Percentiles rank a stretch among this genome's conserved stretches.
Conservation (phyloP, 1,140 invertebrate genomes). For the Drosophila guanche region DNA sequence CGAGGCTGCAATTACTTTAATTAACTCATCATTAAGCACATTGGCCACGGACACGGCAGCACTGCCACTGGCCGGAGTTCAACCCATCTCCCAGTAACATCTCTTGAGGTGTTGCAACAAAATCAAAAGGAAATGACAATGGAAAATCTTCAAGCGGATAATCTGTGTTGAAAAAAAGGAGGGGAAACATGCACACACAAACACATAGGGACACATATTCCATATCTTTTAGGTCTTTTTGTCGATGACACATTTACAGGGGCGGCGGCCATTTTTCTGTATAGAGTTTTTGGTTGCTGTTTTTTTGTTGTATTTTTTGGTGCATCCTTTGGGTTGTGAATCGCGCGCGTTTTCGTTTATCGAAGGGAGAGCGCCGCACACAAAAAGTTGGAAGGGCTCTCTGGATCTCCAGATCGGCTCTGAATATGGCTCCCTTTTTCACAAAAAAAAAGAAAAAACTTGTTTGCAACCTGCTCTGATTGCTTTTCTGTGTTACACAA, state of each 20-base stretch:
- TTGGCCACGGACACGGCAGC: conserved; percentile 22
- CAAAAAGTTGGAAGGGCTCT: not conserved
- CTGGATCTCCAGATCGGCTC: no score
- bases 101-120: no score
- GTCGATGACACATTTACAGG: conserved; percentile 41
- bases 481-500: conserved; percentile 73
- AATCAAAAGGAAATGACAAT: conserved; percentile 71
- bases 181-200: no score
- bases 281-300: not conserved
- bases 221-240: no score
- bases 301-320: conserved; percentile 2
- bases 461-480: conserved; percentile 80
- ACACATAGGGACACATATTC: conserved; percentile 2
- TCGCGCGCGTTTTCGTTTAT: no score
- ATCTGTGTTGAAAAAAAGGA: not conserved
- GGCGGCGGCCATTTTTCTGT: conserved; percentile 38
- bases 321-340: conserved; percentile 28
- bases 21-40: conserved; percentile 79
- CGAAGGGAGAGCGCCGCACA: not conserved
- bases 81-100: no score
- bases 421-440: no score
- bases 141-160: conserved; percentile 43
- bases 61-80: no score
- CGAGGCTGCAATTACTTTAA: conserved; percentile 74
- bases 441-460: conserved; percentile 35